Percentiles rank a stretch among this genome's conserved stretches.
Conservation (phyloP, 2,113 vertebrate genomes). For the Sorex fumeus region DNA sequence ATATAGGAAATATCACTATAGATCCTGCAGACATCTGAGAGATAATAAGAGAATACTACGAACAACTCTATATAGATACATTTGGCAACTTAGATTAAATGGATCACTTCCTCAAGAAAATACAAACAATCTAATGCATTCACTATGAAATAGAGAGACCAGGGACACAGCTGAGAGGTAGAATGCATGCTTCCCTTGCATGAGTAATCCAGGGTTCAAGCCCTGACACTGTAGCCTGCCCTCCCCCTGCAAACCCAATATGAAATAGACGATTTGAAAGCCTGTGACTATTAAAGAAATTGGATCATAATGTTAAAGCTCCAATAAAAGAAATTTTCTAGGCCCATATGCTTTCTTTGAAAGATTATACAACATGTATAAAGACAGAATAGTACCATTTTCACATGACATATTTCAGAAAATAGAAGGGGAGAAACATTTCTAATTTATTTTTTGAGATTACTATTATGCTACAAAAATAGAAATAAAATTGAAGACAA, state of each 20-base stretch:
- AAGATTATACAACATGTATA: slow-evolving; percentile 35
- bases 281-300: slow-evolving; percentile 14
- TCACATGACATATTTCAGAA: slow-evolving; percentile 42
- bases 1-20: background rate
- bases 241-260: background rate
- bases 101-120: slow-evolving; percentile 34
- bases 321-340: background rate
- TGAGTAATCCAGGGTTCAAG: too few relatives aligned
- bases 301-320: slow-evolving; percentile 37
- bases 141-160: too few relatives aligned
- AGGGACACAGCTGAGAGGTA: too few relatives aligned
- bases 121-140: background rate
- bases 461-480: background rate
- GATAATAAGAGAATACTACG: background rate
- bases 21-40: background rate
- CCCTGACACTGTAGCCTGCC: too few relatives aligned
- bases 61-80: background rate
- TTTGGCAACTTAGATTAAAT: slow-evolving; percentile 8
- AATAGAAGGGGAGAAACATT: background rate
- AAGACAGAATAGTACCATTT: slow-evolving; percentile 16
- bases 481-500: background rate
- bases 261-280: slow-evolving; percentile 47
- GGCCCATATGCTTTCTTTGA: background rate
- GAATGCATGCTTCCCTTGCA: too few relatives aligned
- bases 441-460: background rate